Percentiles rank a stretch among this genome's conserved stretches.
These are phyloP conservation scores for Cassiopea xamachana DNA, from an alignment of 30 jellyfish, hydroid and myxozoan genomes.

Conservation along the genomic window DNA sequence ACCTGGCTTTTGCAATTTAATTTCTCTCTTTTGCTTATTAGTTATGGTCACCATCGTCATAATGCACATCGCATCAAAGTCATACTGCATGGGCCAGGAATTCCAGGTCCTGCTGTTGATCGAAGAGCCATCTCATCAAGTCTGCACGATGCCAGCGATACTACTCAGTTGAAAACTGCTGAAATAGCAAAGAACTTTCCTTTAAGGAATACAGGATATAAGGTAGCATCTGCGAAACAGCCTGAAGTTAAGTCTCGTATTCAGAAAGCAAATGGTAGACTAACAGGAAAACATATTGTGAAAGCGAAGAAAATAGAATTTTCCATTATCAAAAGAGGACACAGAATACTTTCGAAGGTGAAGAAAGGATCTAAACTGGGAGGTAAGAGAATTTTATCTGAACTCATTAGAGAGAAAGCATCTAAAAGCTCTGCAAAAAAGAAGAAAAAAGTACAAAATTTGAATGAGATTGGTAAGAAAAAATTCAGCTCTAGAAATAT, in stretches of 20 bases:
- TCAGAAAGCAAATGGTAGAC: neutral
- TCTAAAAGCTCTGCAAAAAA: neutral
- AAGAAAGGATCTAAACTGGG: neutral
- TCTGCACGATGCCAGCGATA: neutral
- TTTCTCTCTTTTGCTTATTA: neutral
- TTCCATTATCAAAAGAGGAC: neutral
- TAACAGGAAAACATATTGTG: neutral
- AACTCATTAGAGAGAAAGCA: too few relatives aligned
- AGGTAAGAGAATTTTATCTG: too few relatives aligned
- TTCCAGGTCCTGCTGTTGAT: conserved; percentile 78
- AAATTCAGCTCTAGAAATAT: too few relatives aligned
- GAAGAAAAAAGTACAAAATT: neutral
- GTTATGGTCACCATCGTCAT: conserved; percentile 61
- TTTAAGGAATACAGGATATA: neutral
- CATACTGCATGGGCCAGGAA: conserved; percentile 79
- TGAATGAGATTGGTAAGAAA: neutral
- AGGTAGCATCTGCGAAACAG: neutral
- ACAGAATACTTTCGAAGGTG: neutral
- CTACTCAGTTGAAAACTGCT: neutral
- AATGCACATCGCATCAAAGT: conserved; percentile 68
- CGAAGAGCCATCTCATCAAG: conserved; percentile 33
- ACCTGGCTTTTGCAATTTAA: too few relatives aligned
- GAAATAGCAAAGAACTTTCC: neutral
- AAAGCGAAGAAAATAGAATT: neutral
- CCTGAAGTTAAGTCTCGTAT: neutral